Conservation (phyloP, 2,113 vertebrate genomes). For the Grantiella picta region DNA sequence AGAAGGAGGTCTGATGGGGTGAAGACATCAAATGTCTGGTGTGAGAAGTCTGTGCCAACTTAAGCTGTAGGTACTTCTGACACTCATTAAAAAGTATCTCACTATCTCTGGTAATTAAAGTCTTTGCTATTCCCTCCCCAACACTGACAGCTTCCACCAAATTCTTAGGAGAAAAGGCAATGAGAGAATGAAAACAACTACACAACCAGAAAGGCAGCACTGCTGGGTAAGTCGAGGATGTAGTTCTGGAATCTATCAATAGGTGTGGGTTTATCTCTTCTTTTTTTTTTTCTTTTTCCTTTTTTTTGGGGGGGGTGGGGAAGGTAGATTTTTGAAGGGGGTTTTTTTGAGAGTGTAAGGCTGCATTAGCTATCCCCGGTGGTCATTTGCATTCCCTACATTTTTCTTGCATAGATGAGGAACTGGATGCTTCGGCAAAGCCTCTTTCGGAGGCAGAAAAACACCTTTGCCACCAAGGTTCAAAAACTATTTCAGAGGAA, state of each 20-base stretch:
- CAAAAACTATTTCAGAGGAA: conserved; percentile 51
- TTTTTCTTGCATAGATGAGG: conserved; percentile 67
- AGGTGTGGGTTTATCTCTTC: neutral
- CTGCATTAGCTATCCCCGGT: neutral
- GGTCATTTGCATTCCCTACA: conserved; percentile 23
- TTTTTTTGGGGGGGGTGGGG: accelerated
- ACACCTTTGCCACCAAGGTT: conserved; percentile 72
- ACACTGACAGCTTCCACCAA: neutral
- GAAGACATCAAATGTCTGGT: conserved; percentile 3
- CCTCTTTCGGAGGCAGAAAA: neutral
- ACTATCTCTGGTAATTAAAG: conserved; percentile 12
- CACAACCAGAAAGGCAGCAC: conserved; percentile 5
- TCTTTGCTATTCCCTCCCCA: neutral
- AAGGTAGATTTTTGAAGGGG: neutral
- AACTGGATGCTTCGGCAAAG: conserved; percentile 40
- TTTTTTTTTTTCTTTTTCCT: no score
- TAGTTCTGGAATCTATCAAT: conserved; percentile 26
- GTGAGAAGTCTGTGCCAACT: neutral
- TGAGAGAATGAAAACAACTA: neutral
- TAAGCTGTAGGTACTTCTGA: conserved; percentile 17
- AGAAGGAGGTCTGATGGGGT: accelerated
- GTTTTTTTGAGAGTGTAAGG: neutral
- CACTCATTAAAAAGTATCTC: neutral
- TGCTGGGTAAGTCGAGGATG: conserved; percentile 7
- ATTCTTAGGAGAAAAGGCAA: neutral